phyloP scores from a whole-genome alignment of 2,888 invertebrate species.

The Allygus modestus region DNA sequence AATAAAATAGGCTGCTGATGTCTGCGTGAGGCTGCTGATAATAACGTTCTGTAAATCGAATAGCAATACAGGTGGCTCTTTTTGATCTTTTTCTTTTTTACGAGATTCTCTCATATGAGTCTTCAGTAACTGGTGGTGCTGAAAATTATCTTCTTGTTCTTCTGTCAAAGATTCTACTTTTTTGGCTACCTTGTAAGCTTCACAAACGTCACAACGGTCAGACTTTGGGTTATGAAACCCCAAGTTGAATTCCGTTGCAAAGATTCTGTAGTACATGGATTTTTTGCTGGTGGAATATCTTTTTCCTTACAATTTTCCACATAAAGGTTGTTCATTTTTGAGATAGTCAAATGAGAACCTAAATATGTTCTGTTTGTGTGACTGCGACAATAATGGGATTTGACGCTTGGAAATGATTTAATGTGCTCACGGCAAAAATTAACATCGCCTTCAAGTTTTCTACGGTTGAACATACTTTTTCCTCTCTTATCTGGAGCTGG shows the following conservation, averaged over 20 bases:
- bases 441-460: background rate
- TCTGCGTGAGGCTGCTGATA: constrained; percentile 8
- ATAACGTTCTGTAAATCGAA: constrained; percentile 57
- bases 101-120: background rate
- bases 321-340: constrained; percentile 44
- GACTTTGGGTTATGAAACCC: constrained; percentile 35
- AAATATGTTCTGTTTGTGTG: constrained; percentile 21
- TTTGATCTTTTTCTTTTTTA: constrained; percentile 25
- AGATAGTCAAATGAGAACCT: constrained; percentile 13
- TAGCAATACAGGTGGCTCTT: constrained; percentile 26
- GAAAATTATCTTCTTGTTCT: background rate
- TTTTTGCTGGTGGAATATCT: no score
- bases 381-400: constrained; percentile 43
- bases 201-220: constrained; percentile 37
- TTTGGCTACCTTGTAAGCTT: constrained; percentile 1
- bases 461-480: background rate
- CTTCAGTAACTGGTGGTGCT: background rate
- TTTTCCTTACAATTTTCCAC: background rate
- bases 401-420: constrained; percentile 18
- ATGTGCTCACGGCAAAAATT: constrained; percentile 9
- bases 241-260: constrained; percentile 47
- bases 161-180: constrained; percentile 4
- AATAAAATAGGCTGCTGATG: constrained; percentile 54
- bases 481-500: constrained; percentile 33
- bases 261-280: constrained; percentile 41